Evolutionary conservation across 2,888 invertebrate species (phyloP).

Genomic region (Orthosia gothica): DNA sequence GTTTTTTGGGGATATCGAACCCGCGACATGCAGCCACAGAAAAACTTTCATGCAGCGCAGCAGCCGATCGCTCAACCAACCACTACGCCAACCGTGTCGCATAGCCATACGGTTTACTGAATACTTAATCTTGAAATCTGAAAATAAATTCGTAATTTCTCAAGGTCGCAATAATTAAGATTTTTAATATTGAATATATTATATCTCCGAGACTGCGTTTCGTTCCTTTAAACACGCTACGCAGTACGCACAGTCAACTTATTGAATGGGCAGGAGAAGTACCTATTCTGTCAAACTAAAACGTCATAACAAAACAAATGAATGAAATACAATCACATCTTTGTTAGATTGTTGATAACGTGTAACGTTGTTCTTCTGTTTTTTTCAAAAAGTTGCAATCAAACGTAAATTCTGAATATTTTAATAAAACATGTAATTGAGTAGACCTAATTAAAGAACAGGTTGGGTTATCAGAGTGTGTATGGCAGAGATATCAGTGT

Average conservation of each 20-base stretch:
- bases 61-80: too few species aligned
- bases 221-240: neutral
- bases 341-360: too few species aligned
- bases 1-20: too few species aligned
- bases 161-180: neutral
- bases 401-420: neutral
- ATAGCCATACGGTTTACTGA: neutral
- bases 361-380: neutral
- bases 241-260: neutral
- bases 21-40: too few species aligned
- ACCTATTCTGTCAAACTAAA: constrained; percentile 6
- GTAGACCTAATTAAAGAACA: neutral
- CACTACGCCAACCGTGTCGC: too few species aligned
- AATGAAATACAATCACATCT: neutral
- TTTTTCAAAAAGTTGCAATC: neutral
- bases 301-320: constrained; percentile 2
- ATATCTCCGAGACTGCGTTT: neutral
- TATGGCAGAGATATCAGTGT: neutral
- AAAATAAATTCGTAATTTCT: neutral
- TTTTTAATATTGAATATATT: neutral
- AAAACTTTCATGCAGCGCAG: too few species aligned
- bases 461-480: neutral
- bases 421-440: constrained; percentile 4
- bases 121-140: neutral
- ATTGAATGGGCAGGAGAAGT: neutral